Conservation (phyloP, 2,113 vertebrate genomes). For the Polyodon spathula region DNA sequence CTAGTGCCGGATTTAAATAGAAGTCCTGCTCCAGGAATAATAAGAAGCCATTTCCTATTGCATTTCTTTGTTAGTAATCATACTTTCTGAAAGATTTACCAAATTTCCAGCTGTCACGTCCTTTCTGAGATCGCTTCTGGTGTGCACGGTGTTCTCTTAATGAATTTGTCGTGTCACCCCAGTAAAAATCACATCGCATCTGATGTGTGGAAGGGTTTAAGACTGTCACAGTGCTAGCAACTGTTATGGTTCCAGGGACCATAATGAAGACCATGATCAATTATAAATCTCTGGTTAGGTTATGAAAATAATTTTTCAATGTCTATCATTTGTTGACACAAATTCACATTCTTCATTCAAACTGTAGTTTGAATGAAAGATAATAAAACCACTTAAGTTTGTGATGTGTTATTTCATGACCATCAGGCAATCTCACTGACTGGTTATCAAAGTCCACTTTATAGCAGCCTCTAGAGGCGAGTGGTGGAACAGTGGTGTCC, state of each 20-base stretch:
- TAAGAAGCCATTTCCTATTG: too few relatives aligned
- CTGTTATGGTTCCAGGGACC: not conserved
- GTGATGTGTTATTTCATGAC: slow-evolving; percentile 29
- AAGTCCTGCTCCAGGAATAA: too few relatives aligned
- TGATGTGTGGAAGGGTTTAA: not conserved
- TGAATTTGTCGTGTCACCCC: too few relatives aligned
- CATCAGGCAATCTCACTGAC: slow-evolving; percentile 24
- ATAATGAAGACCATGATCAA: slow-evolving; percentile 29
- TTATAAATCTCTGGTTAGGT: slow-evolving; percentile 30
- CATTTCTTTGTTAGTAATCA: too few relatives aligned
- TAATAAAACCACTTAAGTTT: slow-evolving; percentile 18
- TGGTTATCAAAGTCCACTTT: slow-evolving; percentile 23
- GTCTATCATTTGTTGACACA: slow-evolving; percentile 8
- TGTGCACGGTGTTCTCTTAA: too few relatives aligned
- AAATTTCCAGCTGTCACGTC: too few relatives aligned
- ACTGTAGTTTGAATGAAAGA: slow-evolving; percentile 14
- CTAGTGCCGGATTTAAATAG: too few relatives aligned
- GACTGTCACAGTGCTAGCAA: slow-evolving; percentile 17
- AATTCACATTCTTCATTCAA: slow-evolving; percentile 5
- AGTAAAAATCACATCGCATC: too few relatives aligned
- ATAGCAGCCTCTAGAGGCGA: too few relatives aligned
- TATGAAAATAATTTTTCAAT: slow-evolving; percentile 14
- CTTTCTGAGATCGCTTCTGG: too few relatives aligned
- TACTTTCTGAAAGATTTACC: too few relatives aligned
- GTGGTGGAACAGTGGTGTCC: too few relatives aligned